Evolutionary conservation across 2,888 invertebrate species (phyloP).

Genomic region (Buathra laborator): DNA sequence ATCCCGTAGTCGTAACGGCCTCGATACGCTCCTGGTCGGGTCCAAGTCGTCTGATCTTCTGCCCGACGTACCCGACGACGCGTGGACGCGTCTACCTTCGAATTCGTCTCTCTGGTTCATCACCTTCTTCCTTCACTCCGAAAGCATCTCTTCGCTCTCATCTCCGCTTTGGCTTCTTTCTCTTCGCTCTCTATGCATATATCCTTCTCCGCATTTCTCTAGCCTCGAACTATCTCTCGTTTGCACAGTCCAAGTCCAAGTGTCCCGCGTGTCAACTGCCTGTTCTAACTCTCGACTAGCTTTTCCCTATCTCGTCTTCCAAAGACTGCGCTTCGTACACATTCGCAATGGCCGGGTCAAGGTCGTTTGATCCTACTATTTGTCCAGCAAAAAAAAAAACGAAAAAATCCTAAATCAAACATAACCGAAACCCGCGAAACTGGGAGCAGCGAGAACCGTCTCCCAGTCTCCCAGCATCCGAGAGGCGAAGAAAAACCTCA

Average conservation of each 20-base stretch:
- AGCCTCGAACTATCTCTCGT: constrained; percentile 25
- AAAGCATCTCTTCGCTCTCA: constrained; percentile 11
- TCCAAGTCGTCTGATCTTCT: constrained; percentile 45
- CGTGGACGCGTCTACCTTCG: constrained; percentile 58
- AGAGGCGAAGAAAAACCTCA: too few relatives aligned
- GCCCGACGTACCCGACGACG: constrained; percentile 32
- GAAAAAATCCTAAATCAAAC: constrained; percentile 26
- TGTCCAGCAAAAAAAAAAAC: constrained; percentile 44
- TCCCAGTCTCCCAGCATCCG: too few relatives aligned
- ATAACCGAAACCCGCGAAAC: too few relatives aligned
- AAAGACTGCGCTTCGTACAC: constrained; percentile 16
- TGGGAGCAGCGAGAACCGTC: too few relatives aligned
- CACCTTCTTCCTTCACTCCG: constrained; percentile 32
- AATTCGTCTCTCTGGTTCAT: constrained; percentile 54
- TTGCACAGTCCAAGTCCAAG: constrained; percentile 7
- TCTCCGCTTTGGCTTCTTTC: constrained; percentile 18
- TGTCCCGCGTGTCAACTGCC: constrained; percentile 18
- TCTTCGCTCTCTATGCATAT: neutral
- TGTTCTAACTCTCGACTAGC: constrained; percentile 12
- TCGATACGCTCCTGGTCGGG: constrained; percentile 58
- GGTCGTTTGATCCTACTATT: constrained; percentile 61
- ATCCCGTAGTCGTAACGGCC: constrained; percentile 32
- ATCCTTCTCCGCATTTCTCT: neutral
- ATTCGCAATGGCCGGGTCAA: constrained; percentile 57
- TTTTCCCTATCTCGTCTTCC: neutral